These are phyloP conservation scores for Cichlasoma orientale DNA, from an alignment of 2,797 vertebrate species.

Conservation along the genomic window DNA sequence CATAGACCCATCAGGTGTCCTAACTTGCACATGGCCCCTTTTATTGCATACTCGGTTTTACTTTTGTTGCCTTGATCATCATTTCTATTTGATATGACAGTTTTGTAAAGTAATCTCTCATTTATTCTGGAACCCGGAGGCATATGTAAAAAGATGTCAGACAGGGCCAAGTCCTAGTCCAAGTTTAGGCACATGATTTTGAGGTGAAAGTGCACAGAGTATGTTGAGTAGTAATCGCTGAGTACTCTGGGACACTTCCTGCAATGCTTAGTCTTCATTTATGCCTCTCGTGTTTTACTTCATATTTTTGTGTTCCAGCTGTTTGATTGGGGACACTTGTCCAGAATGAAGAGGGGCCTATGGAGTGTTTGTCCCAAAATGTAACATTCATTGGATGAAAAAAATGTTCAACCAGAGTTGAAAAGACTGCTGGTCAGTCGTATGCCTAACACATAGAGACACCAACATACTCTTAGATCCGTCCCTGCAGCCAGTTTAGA, in stretches of 20 bases:
- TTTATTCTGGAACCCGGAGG: not conserved
- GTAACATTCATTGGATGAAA: no score
- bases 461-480: no score
- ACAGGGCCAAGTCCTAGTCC: not conserved
- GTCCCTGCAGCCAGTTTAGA: no score
- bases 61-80: not conserved
- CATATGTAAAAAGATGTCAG: not conserved
- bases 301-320: not conserved
- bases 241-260: not conserved
- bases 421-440: no score
- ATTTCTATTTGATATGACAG: not conserved
- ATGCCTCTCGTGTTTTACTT: not conserved
- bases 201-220: not conserved
- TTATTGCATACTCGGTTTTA: not conserved
- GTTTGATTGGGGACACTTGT: not conserved
- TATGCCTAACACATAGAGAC: no score
- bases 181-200: not conserved
- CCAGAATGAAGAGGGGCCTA: no score
- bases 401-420: no score
- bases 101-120: not conserved
- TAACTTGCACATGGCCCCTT: not conserved
- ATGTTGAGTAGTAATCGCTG: not conserved
- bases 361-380: no score
- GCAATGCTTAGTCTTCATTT: not conserved
- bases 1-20: not conserved